Evolutionary conservation across 2,113 vertebrate genomes (phyloP), one percentile per base, ranked within the genome.

Genomic region (Neodontobutis hainanensis): DNA sequence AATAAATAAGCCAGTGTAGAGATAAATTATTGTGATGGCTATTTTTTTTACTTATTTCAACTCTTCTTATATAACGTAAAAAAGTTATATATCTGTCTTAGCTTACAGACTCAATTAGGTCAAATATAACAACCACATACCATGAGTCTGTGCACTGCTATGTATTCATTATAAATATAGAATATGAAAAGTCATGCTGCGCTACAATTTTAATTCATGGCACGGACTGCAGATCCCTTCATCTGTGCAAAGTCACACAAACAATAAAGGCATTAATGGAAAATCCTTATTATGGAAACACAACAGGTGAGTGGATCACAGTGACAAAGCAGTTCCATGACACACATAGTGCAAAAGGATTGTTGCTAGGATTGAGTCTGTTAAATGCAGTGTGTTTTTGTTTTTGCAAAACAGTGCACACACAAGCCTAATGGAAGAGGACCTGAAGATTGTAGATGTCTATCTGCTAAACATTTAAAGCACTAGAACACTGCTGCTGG

Each of bases 1-100:
- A 27, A 65, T 79, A 81, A 77, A 77, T 19, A 75, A 75, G 15
- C 46, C 27, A 75, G 52, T 6, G 56, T 8, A 77, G 61, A 72
- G 46, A 11, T 0, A 0, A 34, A 35, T 12, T 10, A 16, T 5
- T 67, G 55, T 69, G 19, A 49, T 62, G 19, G 36, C 49, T 63
- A 53, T 66, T 47, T 67, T 6, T 61, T 34, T n/a, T 32, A 62
- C 60, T 34, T n/a, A 72, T 71, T 12, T 55, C 38, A 61, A 8
- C 11, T 61, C 9, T 32, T 60, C 53, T 46, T 38, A 34, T 32
- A 32, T 52, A 49, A 73, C 66, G n/a, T 32, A 15, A 56, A 34
- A 42, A 2, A 14, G 0, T 0, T 27, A 38, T n/a, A 3, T 46
- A 15, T 57, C 61, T 35, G 16, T 65, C 42, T 4, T 42, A 5